Percentiles rank a stretch among this genome's conserved stretches.
These are phyloP conservation scores for Ciconia nigra DNA, from an alignment of 2,797 vertebrate genomes.

Conservation along the genomic window DNA sequence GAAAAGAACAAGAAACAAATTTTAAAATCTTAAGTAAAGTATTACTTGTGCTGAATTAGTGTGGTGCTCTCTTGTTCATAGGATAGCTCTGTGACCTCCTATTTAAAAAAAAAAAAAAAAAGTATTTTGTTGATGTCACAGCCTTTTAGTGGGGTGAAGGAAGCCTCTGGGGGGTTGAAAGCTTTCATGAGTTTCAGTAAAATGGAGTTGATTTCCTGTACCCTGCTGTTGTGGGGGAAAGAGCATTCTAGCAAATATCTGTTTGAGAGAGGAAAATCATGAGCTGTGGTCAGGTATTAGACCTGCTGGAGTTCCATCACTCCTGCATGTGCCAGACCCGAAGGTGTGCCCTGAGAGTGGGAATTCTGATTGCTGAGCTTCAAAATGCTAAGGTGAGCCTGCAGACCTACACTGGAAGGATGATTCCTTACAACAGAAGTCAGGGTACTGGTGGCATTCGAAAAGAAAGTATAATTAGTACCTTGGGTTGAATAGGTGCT, in stretches of 20 bases:
- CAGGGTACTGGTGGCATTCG: background rate
- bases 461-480: background rate
- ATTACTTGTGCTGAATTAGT: background rate
- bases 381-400: background rate
- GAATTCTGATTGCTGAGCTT: background rate
- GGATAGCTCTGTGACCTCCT: background rate
- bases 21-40: background rate
- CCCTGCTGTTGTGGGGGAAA: background rate
- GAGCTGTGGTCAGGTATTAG: background rate
- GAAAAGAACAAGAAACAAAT: background rate
- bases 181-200: background rate
- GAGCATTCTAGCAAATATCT: background rate
- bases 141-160: background rate
- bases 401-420: background rate
- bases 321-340: background rate
- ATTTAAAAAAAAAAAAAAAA: background rate
- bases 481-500: background rate
- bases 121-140: background rate
- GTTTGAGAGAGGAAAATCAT: background rate
- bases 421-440: background rate
- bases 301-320: background rate
- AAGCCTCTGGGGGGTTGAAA: background rate
- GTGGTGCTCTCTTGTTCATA: background rate
- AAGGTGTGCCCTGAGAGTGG: background rate
- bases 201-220: background rate